Percentiles rank a stretch among this genome's conserved stretches.
These are phyloP conservation scores for Lapara coniferarum DNA, from an alignment of 2,888 invertebrate species.

Conservation along the genomic window DNA sequence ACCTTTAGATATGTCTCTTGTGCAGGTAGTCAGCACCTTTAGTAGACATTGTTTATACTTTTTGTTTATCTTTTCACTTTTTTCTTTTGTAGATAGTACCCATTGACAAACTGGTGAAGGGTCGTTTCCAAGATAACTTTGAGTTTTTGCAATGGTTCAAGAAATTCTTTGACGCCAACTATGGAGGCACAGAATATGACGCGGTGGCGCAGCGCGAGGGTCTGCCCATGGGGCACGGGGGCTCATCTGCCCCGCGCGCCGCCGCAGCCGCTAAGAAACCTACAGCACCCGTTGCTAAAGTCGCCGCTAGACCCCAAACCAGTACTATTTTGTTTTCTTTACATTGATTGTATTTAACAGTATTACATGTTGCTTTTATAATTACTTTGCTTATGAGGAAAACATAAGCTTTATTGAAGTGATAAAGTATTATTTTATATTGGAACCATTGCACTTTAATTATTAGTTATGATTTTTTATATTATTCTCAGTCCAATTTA, in stretches of 20 bases:
- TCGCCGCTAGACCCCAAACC: constrained; percentile 86
- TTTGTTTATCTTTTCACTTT: constrained; percentile 64
- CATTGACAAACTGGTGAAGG: constrained; percentile 97
- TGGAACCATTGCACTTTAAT: constrained; percentile 53
- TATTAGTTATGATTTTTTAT: constrained; percentile 28
- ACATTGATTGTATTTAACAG: constrained; percentile 46
- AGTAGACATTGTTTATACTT: constrained; percentile 54
- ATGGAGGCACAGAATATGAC: constrained; percentile 97
- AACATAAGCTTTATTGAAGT: constrained; percentile 27
- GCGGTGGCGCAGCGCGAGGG: constrained; percentile 93
- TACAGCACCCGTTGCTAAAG: constrained; percentile 80
- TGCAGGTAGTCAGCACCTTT: constrained; percentile 56
- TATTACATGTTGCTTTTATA: constrained; percentile 35
- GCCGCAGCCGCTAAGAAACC: constrained; percentile 73
- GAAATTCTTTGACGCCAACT: constrained; percentile 99
- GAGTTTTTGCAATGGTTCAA: constrained; percentile 99
- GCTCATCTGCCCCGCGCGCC: constrained; percentile 79
- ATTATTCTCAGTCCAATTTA: constrained; percentile 27
- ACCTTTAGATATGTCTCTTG: constrained; percentile 37
- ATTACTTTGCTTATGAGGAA: constrained; percentile 29
- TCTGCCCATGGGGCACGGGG: constrained; percentile 92
- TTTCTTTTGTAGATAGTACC: constrained; percentile 92
- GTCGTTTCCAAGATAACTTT: constrained; percentile 99
- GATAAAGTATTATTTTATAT: constrained; percentile 36
- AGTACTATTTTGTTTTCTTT: constrained; percentile 74